Conservation (phyloP, 2,888 invertebrate genomes). For the Cheilosia urbana region DNA sequence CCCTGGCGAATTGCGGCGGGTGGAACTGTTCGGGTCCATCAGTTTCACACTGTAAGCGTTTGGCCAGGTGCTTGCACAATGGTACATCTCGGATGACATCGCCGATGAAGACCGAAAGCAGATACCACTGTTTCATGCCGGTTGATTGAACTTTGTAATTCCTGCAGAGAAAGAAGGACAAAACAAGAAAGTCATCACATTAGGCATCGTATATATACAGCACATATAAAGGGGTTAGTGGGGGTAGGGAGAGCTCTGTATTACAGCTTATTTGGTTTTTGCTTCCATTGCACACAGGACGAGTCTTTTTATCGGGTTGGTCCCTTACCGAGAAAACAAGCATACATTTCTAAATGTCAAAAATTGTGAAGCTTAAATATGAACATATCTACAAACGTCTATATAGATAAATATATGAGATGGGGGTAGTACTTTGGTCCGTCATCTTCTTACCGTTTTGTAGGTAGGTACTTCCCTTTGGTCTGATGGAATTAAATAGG, state of each 20-base stretch:
- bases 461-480: neutral
- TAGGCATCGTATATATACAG: slow-evolving; percentile 46
- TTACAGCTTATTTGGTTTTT: slow-evolving; percentile 60
- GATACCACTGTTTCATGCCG: slow-evolving; percentile 91
- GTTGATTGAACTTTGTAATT: slow-evolving; percentile 91
- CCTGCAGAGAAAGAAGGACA: slow-evolving; percentile 84
- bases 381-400: slow-evolving; percentile 6
- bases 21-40: slow-evolving; percentile 80
- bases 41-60: slow-evolving; percentile 86
- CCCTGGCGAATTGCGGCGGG: slow-evolving; percentile 77
- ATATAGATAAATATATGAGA: neutral
- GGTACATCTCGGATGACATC: slow-evolving; percentile 92
- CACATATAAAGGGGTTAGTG: slow-evolving; percentile 3
- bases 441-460: slow-evolving; percentile 15
- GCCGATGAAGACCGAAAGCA: slow-evolving; percentile 93
- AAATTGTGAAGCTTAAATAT: slow-evolving; percentile 59
- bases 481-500: slow-evolving; percentile 55
- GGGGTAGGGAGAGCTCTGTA: slow-evolving; percentile 16
- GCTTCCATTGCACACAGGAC: slow-evolving; percentile 37
- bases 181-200: slow-evolving; percentile 65
- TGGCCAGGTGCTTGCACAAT: slow-evolving; percentile 92
- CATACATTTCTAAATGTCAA: slow-evolving; percentile 44
- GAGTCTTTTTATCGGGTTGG: slow-evolving; percentile 48
- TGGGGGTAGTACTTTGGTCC: slow-evolving; percentile 21
- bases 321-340: slow-evolving; percentile 25